Percentiles rank a stretch among this genome's conserved stretches.
Conservation (phyloP, 2,797 vertebrate genomes). For the Eulemur rubriventer region DNA sequence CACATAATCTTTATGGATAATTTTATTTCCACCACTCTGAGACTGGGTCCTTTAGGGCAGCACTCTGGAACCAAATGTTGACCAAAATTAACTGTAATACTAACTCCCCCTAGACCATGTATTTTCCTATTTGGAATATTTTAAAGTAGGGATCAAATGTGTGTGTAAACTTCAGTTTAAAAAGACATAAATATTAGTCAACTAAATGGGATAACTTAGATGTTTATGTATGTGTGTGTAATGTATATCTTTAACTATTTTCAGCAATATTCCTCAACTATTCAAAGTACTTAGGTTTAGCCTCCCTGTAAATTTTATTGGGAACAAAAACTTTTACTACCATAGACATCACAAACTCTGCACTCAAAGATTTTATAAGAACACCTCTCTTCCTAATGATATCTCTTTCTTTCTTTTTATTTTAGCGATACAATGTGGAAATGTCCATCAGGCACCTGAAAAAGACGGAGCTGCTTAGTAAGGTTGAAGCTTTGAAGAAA, state of each 20-base stretch:
- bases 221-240: not conserved
- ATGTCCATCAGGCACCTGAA: slow-evolving; percentile 93
- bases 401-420: slow-evolving; percentile 70
- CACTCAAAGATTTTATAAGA: slow-evolving; percentile 47
- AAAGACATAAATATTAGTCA: not conserved
- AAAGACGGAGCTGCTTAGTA: slow-evolving; percentile 92
- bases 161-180: not conserved
- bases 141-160: slow-evolving; percentile 31
- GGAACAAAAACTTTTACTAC: slow-evolving; percentile 35
- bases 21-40: slow-evolving; percentile 42
- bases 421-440: slow-evolving; percentile 94
- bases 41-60: not conserved
- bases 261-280: not conserved
- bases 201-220: not conserved
- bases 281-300: not conserved
- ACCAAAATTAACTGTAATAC: not conserved
- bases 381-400: slow-evolving; percentile 64
- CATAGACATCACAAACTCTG: not conserved
- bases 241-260: not conserved
- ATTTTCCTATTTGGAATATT: slow-evolving; percentile 28
- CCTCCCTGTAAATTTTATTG: not conserved
- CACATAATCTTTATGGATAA: not conserved
- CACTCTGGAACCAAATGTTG: not conserved
- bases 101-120: not conserved
- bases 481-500: slow-evolving; percentile 93